Conservation (phyloP, 2,888 invertebrate species). For the Gymnocheta viridis region DNA sequence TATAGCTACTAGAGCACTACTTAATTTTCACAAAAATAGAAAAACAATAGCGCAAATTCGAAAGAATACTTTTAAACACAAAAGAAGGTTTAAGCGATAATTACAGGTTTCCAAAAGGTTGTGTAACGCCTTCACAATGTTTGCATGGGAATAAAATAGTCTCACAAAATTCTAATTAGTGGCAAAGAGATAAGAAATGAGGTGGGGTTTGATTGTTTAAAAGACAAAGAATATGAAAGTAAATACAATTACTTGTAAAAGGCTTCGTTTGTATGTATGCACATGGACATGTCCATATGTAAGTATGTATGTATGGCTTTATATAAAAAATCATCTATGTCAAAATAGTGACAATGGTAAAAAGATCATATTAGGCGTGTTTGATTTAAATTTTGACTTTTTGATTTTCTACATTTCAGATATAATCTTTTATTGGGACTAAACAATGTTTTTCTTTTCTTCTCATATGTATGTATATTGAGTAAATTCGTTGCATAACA, state of each 20-base stretch:
- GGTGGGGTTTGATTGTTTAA: slow-evolving; percentile 33
- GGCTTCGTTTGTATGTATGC: not conserved
- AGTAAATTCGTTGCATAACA: slow-evolving; percentile 67
- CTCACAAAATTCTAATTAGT: slow-evolving; percentile 66
- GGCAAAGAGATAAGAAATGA: slow-evolving; percentile 44
- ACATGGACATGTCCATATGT: not conserved
- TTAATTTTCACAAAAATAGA: slow-evolving; percentile 36
- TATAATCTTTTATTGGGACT: slow-evolving; percentile 43
- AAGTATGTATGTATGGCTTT: not conserved
- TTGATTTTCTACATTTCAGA: slow-evolving; percentile 65
- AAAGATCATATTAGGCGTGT: slow-evolving; percentile 46
- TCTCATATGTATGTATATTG: not conserved
- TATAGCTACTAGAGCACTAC: slow-evolving; percentile 37
- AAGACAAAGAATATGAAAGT: slow-evolving; percentile 8
- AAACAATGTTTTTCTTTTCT: slow-evolving; percentile 18
- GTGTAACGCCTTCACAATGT: slow-evolving; percentile 74
- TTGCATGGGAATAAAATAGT: slow-evolving; percentile 30
- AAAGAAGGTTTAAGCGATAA: slow-evolving; percentile 71
- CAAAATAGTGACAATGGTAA: slow-evolving; percentile 79
- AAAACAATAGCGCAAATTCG: slow-evolving; percentile 46
- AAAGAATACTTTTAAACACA: slow-evolving; percentile 41
- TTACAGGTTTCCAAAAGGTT: slow-evolving; percentile 78
- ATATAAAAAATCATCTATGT: slow-evolving; percentile 75
- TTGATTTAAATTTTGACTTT: slow-evolving; percentile 70
- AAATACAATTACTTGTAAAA: slow-evolving; percentile 36